Percentiles rank a stretch among this genome's conserved stretches.
These are phyloP conservation scores for Apistogramma diplotaenia DNA, from an alignment of 2,113 vertebrate genomes.

Conservation along the genomic window DNA sequence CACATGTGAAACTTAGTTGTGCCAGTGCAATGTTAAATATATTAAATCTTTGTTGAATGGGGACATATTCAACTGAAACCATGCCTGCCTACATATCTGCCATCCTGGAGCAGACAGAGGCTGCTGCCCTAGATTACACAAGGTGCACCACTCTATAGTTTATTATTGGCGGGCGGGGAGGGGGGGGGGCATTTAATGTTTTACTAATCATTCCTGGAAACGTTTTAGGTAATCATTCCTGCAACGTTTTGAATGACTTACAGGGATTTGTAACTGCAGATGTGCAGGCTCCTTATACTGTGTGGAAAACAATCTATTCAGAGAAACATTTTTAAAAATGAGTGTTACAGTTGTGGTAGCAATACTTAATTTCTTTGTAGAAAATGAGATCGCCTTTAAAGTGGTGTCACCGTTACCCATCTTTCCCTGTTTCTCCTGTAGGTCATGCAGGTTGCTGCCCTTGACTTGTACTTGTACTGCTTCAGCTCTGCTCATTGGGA, in stretches of 20 bases:
- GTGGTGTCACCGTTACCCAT: not conserved
- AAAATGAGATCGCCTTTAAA: not conserved
- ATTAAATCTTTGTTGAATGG: not conserved
- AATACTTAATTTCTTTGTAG: not conserved
- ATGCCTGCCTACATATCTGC: too few relatives aligned
- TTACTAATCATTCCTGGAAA: not conserved
- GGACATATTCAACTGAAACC: not conserved
- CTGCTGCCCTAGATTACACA: not conserved
- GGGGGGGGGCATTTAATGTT: not conserved
- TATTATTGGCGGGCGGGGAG: too few relatives aligned
- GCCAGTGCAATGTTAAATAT: not conserved
- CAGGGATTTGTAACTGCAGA: not conserved
- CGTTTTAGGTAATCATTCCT: not conserved
- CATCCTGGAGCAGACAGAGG: too few relatives aligned
- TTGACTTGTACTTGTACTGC: not conserved
- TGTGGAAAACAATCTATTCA: not conserved
- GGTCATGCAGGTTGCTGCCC: not conserved
- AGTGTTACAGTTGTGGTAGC: not conserved
- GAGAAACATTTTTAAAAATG: not conserved
- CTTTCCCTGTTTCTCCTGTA: not conserved
- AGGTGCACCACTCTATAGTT: not conserved
- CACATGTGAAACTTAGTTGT: too few relatives aligned
- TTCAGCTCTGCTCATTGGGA: not conserved
- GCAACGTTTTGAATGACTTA: not conserved
- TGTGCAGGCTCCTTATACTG: not conserved